Percentiles rank a stretch among this genome's conserved stretches.
Conservation (phyloP, 2,113 vertebrate genomes). For the Callospermophilus lateralis region DNA sequence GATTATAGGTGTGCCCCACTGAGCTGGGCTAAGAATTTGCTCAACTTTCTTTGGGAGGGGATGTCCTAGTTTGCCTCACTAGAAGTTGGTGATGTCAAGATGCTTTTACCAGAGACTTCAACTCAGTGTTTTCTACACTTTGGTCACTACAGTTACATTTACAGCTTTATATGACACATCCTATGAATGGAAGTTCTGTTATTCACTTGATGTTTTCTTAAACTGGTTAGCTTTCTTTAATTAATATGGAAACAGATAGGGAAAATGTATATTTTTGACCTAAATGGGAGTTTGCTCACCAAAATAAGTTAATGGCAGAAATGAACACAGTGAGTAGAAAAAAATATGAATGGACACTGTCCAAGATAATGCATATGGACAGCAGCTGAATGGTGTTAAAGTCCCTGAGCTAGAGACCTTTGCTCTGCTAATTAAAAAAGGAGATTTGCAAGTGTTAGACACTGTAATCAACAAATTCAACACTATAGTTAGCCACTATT, state of each 20-base stretch:
- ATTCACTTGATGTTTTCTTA: not conserved
- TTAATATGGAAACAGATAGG: not conserved
- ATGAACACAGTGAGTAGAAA: not conserved
- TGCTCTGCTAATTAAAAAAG: constrained; percentile 4
- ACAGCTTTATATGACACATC: no score
- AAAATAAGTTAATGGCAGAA: not conserved
- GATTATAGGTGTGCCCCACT: no score
- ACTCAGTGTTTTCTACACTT: not conserved
- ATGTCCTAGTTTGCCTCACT: not conserved
- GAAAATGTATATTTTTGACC: not conserved
- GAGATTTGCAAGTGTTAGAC: not conserved
- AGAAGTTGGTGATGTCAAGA: not conserved
- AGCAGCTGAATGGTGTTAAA: not conserved
- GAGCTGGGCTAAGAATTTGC: no score
- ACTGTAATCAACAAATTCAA: not conserved
- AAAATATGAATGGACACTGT: not conserved
- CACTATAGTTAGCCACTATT: not conserved
- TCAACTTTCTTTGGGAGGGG: not conserved
- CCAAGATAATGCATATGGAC: not conserved
- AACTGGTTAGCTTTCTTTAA: not conserved
- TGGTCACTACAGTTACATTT: not conserved
- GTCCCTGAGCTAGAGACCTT: not conserved
- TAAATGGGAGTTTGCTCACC: no score
- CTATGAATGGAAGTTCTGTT: not conserved
- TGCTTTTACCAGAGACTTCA: not conserved